Evolutionary conservation across 2,888 invertebrate species (phyloP).

Genomic region (Syrista parreyssii): DNA sequence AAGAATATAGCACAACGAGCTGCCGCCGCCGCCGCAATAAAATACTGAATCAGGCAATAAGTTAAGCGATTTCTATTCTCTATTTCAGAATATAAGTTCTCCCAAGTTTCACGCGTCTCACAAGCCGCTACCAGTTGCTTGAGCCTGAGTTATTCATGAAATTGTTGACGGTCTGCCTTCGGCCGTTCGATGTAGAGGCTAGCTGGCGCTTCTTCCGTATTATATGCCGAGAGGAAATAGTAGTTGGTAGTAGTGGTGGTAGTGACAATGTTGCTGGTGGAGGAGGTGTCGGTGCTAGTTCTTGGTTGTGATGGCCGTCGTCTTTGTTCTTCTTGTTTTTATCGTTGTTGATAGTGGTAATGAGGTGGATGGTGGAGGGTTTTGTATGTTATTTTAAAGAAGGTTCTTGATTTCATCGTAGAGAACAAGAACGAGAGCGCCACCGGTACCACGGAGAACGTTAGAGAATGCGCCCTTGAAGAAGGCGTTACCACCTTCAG

Average conservation of each 20-base stretch:
- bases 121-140: conserved; percentile 50
- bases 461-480: conserved; percentile 80
- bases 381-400: conserved; percentile 49
- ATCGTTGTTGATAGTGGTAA: conserved; percentile 44
- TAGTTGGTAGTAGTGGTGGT: conserved; percentile 25
- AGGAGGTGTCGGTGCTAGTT: conserved; percentile 38
- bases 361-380: conserved; percentile 39
- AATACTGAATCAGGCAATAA: conserved; percentile 66
- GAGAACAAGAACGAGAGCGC: conserved; percentile 77
- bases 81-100: conserved; percentile 26
- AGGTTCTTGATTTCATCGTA: conserved; percentile 76
- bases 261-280: conserved; percentile 31
- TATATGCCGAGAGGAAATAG: conserved; percentile 30
- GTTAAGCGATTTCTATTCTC: conserved; percentile 50
- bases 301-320: conserved; percentile 9
- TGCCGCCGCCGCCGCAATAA: conserved; percentile 49
- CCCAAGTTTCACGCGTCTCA: conserved; percentile 44
- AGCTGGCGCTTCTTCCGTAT: conserved; percentile 33
- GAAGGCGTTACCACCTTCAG: conserved; percentile 77
- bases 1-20: conserved; percentile 43
- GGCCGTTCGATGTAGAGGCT: conserved; percentile 36
- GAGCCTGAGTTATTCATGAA: conserved; percentile 39
- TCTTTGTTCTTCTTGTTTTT: conserved; percentile 20
- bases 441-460: conserved; percentile 74
- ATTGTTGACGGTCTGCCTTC: conserved; percentile 38